Evolutionary conservation across 1,140 invertebrate species (phyloP), one percentile per base, ranked within the genome.

Genomic region (Philopotamus ludificatus): DNA sequence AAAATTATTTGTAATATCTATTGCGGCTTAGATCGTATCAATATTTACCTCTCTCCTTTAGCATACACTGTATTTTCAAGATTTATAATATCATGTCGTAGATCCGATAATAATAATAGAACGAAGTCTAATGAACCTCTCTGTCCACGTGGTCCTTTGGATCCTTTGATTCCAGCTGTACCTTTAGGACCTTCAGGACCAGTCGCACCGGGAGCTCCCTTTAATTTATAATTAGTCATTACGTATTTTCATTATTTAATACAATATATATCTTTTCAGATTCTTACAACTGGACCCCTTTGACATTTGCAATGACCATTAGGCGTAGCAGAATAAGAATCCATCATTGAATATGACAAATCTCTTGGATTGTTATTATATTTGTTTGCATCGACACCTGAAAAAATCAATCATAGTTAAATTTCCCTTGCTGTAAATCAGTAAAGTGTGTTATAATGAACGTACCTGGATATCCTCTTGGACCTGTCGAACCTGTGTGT

Each of bases 121-220:
- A 87, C 75, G 45, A 86, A 81, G 70, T 88, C 85, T 42, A 86
- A 76, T 10, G 83, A 84, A 1, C 83, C 84, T 63, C 80, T 78
- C 7, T 84, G 82, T 0, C 85, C 85, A 63, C 84, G 81, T 8
- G 79, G 74, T 0, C 86, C 86, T 23, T 80, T 72, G 0, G 79
- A 76, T 0, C 86, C 86, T 41, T 77, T 73, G 0, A 81, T 75
- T 1, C 85, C 86, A 28, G 71, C 73, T 23, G 82, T 79, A 1
- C 85, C 85, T 74, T 85, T 84, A 1, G 78, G 78, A 12, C 85
- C 86, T 60, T 81, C 80, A 69, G 77, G 73, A 8, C 86, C 86
- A n/a, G 80, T 75, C 2, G 85, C 73, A 12, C 86, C 86, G 10
- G 82, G 70, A 21, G 84, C 81, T 58, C 86, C 86, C 85, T 86